Evolutionary conservation across 2,797 vertebrate species (phyloP).

Genomic region (Synaphobranchus kaupii): DNA sequence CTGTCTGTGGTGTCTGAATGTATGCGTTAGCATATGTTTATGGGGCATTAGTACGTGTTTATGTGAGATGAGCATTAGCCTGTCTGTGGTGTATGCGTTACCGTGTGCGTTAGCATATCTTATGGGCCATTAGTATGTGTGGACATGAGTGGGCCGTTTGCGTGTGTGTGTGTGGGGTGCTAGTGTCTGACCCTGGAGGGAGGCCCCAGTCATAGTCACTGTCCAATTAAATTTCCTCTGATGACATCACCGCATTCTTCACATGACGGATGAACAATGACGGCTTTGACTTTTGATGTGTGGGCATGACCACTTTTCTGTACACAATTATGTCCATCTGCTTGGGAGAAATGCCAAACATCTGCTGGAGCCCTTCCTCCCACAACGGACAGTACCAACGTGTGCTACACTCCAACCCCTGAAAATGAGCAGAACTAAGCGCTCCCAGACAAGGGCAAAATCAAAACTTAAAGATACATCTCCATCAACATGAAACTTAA

Average conservation of each 20-base stretch:
- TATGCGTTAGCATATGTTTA: neutral
- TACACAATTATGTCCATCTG: constrained; percentile 50
- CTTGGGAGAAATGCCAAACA: constrained; percentile 49
- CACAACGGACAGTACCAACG: constrained; percentile 23
- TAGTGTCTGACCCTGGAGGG: constrained; percentile 31
- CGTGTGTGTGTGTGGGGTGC: constrained; percentile 56
- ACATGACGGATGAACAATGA: constrained; percentile 74
- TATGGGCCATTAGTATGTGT: neutral
- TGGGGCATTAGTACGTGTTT: neutral
- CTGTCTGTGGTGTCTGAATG: neutral
- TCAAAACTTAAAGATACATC: neutral
- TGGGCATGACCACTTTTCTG: constrained; percentile 61
- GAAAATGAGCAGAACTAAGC: constrained; percentile 24
- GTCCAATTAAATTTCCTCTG: constrained; percentile 73
- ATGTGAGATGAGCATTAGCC: neutral
- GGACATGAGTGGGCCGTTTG: constrained; percentile 36
- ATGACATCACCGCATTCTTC: constrained; percentile 86
- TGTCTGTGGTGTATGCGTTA: neutral
- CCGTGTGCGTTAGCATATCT: neutral
- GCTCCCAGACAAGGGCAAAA: neutral
- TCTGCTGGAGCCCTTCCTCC: constrained; percentile 48
- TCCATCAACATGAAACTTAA: neutral
- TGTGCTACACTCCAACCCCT: neutral
- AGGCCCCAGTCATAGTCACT: constrained; percentile 41
- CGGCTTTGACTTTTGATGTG: constrained; percentile 76